Base-by-base conservation (phyloP, 2,113 vertebrate genomes). In the Burhinus bistriatus region DNA sequence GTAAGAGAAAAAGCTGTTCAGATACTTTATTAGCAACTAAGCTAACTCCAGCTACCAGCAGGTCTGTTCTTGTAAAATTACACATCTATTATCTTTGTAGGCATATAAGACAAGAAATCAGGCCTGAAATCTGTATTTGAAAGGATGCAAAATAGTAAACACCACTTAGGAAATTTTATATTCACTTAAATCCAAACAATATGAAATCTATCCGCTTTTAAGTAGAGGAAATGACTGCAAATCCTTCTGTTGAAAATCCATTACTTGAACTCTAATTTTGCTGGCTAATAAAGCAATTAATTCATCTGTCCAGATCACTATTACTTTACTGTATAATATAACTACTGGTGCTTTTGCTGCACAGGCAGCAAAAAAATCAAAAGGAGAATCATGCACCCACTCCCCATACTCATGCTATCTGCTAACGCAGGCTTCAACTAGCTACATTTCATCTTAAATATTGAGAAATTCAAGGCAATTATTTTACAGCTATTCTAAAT, bases 401-500 rank as follows among this genome's bases (percentile, higher is more conserved):
- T 83, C 40, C 26, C 68, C 47, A 77, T 27, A 52, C 91, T 83
- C 66, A 91, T 15, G 2, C 72, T 77, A 38, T 47, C 75, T 79
- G 71, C 40, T 92, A 62, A 88, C 2, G 5, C 1, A 72, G 76
- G 83, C 45, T 95, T 92, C 77, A 64, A 36, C 78, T 81, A 93
- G 18, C 45, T 87, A 22, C 20, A 85, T 71, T 79, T 86, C n/a
- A 85, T 79, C 81, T 94, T 69, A 86, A 79, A 88, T 85, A 95
- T 4, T 64, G 54, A 87, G 25, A 93, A 86, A n/a, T 87, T 94
- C 90, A 96, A 95, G 86, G 95, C 21, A 95, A 96, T 83, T 91
- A 96, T 83, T 57, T 83, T 69, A 96, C 62, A 91, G 29, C 54
- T 95, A 96, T 90, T 95, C 92, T 96, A 98, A 86, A 71, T 42